Conservation (phyloP, 1,140 invertebrate genomes). For the Bactericera cockerelli region DNA sequence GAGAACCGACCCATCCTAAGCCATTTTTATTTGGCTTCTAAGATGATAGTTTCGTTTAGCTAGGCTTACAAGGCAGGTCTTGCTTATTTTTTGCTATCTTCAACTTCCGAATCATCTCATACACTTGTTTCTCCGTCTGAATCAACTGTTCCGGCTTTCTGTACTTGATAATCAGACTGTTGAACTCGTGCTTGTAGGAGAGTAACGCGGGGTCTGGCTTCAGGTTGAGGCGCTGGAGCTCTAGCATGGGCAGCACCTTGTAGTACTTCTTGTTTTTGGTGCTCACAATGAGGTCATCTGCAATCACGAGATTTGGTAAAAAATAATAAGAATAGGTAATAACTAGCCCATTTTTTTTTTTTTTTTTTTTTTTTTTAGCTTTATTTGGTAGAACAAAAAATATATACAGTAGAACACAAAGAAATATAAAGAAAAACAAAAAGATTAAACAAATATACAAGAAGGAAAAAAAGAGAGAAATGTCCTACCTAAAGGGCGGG, state of each 20-base stretch:
- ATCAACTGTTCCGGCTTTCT: not conserved
- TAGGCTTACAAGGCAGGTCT: not conserved
- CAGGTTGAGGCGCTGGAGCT: not conserved
- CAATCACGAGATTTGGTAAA: not conserved
- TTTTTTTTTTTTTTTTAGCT: too few relatives aligned
- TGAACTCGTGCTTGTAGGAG: not conserved
- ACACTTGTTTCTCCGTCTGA: not conserved
- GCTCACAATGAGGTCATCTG: not conserved
- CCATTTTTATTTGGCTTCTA: too few relatives aligned
- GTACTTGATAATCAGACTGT: not conserved
- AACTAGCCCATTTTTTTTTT: too few relatives aligned
- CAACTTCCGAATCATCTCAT: not conserved
- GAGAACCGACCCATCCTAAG: too few relatives aligned
- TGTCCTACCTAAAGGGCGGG: too few relatives aligned
- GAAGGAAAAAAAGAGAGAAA: too few relatives aligned
- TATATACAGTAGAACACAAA: too few relatives aligned
- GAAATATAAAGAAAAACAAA: too few relatives aligned
- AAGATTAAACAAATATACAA: too few relatives aligned
- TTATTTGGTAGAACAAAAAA: too few relatives aligned
- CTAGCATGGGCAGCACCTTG: not conserved
- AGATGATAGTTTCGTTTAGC: too few relatives aligned
- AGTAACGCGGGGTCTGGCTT: not conserved
- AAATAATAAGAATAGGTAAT: too few relatives aligned
- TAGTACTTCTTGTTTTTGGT: conserved; percentile 1
- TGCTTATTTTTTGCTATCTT: not conserved